Percentiles rank a stretch among this genome's conserved stretches.
These are phyloP conservation scores for Diarsia brunnea DNA, from an alignment of 2,888 invertebrate genomes.

Conservation along the genomic window DNA sequence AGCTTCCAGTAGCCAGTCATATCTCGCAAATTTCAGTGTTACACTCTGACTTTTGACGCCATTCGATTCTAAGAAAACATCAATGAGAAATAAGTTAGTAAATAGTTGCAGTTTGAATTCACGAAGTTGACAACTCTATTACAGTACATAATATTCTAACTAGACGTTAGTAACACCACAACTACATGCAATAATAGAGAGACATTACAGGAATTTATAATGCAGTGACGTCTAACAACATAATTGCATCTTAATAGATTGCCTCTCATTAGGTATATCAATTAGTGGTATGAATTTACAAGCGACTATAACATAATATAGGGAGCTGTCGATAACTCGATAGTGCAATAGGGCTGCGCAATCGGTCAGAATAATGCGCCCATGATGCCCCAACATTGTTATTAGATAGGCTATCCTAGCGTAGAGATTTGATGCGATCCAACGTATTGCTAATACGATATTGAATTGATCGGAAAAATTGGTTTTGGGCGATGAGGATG, in stretches of 20 bases:
- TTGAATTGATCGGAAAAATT: slow-evolving; percentile 52
- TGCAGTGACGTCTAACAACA: slow-evolving; percentile 41
- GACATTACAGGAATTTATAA: slow-evolving; percentile 49
- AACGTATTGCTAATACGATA: slow-evolving; percentile 50
- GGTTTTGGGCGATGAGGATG: slow-evolving; percentile 32
- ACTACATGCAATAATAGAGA: slow-evolving; percentile 15
- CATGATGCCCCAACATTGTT: slow-evolving; percentile 75
- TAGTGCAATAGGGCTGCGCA: slow-evolving; percentile 79
- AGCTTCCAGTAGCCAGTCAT: background rate
- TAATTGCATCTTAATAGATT: slow-evolving; percentile 68
- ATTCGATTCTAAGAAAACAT: background rate
- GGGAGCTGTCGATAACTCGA: slow-evolving; percentile 66
- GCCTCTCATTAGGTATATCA: slow-evolving; percentile 61
- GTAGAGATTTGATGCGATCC: slow-evolving; percentile 69
- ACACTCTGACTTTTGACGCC: background rate
- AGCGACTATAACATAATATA: slow-evolving; percentile 34
- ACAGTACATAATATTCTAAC: slow-evolving; percentile 4
- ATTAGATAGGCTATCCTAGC: slow-evolving; percentile 72
- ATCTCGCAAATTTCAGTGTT: background rate
- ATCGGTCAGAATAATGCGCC: slow-evolving; percentile 84
- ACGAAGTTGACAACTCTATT: slow-evolving; percentile 21
- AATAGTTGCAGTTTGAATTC: background rate
- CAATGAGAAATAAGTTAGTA: background rate
- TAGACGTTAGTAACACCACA: slow-evolving; percentile 18
- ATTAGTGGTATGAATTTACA: slow-evolving; percentile 62